phyloP scores from a whole-genome alignment of 2,888 invertebrate species.

The Ophonus ardosiacus region DNA sequence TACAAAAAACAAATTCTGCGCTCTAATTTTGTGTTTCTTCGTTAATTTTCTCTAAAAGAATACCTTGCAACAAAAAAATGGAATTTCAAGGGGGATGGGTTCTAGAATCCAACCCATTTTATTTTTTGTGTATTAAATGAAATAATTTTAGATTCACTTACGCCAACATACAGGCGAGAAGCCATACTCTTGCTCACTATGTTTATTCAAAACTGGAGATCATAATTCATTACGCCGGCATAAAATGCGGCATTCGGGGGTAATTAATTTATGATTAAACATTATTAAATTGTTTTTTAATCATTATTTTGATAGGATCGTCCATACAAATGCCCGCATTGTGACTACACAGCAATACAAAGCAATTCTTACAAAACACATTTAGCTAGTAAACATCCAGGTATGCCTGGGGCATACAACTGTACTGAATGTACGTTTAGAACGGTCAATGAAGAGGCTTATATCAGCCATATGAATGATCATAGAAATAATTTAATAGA shows the following conservation, averaged over 20 bases:
- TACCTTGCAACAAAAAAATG: no score
- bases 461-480: conserved; percentile 77
- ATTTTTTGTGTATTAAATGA: conserved; percentile 10
- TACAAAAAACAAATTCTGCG: no score
- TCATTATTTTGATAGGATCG: conserved; percentile 69
- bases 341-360: conserved; percentile 84
- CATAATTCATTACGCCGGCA: conserved; percentile 85
- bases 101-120: no score
- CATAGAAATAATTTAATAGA: conserved; percentile 77
- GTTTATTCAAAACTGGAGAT: conserved; percentile 85
- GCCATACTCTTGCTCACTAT: conserved; percentile 84
- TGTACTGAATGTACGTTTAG: conserved; percentile 79
- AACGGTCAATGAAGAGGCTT: conserved; percentile 79
- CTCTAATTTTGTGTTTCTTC: no score
- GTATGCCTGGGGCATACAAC: conserved; percentile 75
- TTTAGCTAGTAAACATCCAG: conserved; percentile 78
- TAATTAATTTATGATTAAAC: conserved; percentile 67
- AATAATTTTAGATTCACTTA: conserved; percentile 80
- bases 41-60: no score
- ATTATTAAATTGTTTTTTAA: neutral
- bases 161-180: conserved; percentile 89
- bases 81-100: no score
- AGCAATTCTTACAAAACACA: conserved; percentile 83
- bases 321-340: conserved; percentile 83
- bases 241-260: conserved; percentile 80